A percentile compares a stretch with the other conserved stretches of the same genome.
These are phyloP conservation scores for Hipposideros armiger DNA, from an alignment of 2,113 vertebrate genomes.

Conservation along the genomic window DNA sequence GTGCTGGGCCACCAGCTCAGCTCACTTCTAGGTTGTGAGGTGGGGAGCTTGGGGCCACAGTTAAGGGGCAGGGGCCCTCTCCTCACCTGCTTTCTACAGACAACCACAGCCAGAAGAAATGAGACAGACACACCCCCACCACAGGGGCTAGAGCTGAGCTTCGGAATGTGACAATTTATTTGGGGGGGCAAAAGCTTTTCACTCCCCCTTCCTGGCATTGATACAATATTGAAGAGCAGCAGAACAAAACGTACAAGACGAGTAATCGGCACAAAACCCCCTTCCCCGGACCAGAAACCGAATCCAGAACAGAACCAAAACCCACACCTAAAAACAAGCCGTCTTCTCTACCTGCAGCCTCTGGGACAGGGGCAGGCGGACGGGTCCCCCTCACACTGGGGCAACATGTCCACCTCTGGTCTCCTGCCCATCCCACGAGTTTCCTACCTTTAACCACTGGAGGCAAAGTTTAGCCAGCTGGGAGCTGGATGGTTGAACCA, in stretches of 20 bases:
- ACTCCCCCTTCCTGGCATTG: constrained; percentile 90
- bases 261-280: constrained; percentile 86
- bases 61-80: not conserved
- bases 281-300: constrained; percentile 73
- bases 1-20: not conserved
- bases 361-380: constrained; percentile 12
- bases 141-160: not conserved
- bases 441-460: constrained; percentile 78
- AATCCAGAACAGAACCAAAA: constrained; percentile 33
- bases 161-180: constrained; percentile 93
- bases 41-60: not conserved
- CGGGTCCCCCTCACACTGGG: not conserved
- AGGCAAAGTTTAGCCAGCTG: constrained; percentile 90
- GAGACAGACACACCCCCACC: constrained; percentile 21
- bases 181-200: constrained; percentile 82
- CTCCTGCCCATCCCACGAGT: not conserved
- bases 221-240: constrained; percentile 92
- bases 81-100: not conserved
- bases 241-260: constrained; percentile 90
- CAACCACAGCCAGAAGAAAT: not conserved
- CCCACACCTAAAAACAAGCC: constrained; percentile 84
- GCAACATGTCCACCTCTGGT: rapidly evolving
- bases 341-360: constrained; percentile 67
- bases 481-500: constrained; percentile 88
- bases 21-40: not conserved